Base-by-base conservation (phyloP, 2,888 invertebrate species). In the Amiota communis region DNA sequence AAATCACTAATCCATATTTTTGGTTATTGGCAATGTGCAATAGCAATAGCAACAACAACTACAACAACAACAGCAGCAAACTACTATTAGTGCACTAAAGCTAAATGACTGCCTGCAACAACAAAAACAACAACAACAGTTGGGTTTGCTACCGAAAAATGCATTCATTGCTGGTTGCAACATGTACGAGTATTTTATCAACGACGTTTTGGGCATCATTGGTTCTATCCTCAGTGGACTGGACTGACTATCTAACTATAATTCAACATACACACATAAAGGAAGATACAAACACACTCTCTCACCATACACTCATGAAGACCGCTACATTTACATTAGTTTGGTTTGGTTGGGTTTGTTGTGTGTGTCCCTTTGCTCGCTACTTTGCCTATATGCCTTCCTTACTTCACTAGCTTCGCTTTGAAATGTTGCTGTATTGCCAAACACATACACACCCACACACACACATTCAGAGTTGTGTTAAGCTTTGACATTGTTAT, bases 1-100 rank as follows among this genome's bases (percentile, higher is more conserved):
- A 13, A 68, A 68, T 68, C 67, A 68, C 67, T 68, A 68, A 68
- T 68, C 67, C 51, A 68, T 68, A 68, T 68, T 68, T 67, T 68
- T 36, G 67, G 67, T 68, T 68, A 68, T 68, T 23, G 67, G 67
- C 49, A 63, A 63, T 63, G 63, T 23, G 15, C 63, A 36, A 17
- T 12, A 20, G 20, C 59, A 59, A 59, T 17, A 46, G 36, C 63
- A 63, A 17, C 46, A 46, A n/a, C n/a, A 36, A 36, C 36, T 36
- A 63, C n/a, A 1, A 63, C 63, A 36, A 46, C 46, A 13, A 13
- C 53, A 15, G 6, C 36, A 36, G 36, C 36, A 36, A 36, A 36
- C 36, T 36, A 36, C 36, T 36, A 36, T 36, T 36, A 36, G 36
- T 15, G 53, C 53, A 59, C 57, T 57, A 15, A 4, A 20, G 20